Percentiles rank a stretch among this genome's conserved stretches.
Evolutionary conservation across 2,888 invertebrate genomes (phyloP).

Genomic region (Drosophila mulleri): DNA sequence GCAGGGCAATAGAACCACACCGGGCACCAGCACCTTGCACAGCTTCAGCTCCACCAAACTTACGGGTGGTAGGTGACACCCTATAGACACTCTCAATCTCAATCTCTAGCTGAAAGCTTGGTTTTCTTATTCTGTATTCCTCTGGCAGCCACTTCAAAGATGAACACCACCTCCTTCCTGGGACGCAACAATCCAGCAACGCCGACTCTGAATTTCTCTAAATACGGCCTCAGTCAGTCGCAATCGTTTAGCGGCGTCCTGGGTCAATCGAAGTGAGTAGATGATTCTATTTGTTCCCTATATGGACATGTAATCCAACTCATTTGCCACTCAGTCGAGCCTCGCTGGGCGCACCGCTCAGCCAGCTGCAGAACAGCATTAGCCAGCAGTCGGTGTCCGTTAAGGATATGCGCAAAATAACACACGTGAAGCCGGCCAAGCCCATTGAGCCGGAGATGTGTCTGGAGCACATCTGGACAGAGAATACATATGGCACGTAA

Average conservation of each 20-base stretch:
- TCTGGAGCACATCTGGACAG: slow-evolving; percentile 96
- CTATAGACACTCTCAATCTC: background rate
- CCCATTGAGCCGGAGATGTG: slow-evolving; percentile 94
- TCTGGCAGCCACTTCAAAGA: slow-evolving; percentile 67
- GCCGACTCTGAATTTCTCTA: slow-evolving; percentile 68
- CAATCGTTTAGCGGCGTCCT: slow-evolving; percentile 79
- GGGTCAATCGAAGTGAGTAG: slow-evolving; percentile 78
- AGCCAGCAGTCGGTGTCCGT: slow-evolving; percentile 82
- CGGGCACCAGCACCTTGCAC: slow-evolving; percentile 30
- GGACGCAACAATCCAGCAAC: slow-evolving; percentile 72
- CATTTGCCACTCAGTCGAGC: slow-evolving; percentile 71
- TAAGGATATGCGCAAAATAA: slow-evolving; percentile 85
- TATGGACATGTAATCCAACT: background rate
- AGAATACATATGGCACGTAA: slow-evolving; percentile 87
- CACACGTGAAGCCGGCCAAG: slow-evolving; percentile 87
- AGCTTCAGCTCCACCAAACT: slow-evolving; percentile 80
- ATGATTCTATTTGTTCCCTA: no score
- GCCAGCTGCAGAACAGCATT: slow-evolving; percentile 82
- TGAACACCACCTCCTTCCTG: slow-evolving; percentile 67
- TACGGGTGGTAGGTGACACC: slow-evolving; percentile 62
- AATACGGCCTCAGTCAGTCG: slow-evolving; percentile 71
- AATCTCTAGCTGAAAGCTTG: background rate
- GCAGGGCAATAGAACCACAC: slow-evolving; percentile 44
- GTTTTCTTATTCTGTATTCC: background rate
- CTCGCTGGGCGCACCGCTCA: slow-evolving; percentile 80